Conservation (phyloP, 2,113 vertebrate genomes). For the Sardina pilchardus region DNA sequence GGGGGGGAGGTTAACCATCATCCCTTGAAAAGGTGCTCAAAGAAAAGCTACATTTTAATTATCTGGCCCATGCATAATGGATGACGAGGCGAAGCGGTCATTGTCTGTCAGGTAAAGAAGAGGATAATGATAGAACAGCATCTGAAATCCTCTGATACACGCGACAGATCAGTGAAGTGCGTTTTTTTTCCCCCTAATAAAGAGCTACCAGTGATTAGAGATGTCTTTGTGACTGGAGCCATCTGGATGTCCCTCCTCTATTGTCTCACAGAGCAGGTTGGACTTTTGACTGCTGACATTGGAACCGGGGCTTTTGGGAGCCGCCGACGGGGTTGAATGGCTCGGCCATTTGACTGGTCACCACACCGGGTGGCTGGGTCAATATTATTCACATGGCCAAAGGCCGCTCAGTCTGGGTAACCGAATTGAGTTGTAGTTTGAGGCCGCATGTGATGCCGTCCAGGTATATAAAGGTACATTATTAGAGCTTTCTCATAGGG, state of each 20-base stretch:
- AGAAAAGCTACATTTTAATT: constrained; percentile 58
- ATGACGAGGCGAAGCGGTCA: constrained; percentile 44
- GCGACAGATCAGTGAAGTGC: background rate
- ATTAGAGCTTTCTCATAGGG: background rate
- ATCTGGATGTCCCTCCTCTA: background rate
- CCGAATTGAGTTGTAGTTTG: background rate
- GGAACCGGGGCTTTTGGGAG: background rate
- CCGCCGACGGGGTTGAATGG: background rate
- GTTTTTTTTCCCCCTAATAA: background rate
- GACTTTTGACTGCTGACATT: background rate
- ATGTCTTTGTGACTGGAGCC: background rate
- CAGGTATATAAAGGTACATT: background rate
- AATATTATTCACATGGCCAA: background rate
- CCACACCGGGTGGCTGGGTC: background rate
- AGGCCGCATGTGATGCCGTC: background rate
- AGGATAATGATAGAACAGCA: constrained; percentile 37
- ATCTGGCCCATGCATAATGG: constrained; percentile 57
- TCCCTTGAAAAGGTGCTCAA: constrained; percentile 37
- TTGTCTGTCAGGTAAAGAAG: constrained; percentile 46
- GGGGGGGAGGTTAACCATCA: background rate
- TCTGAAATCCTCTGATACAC: constrained; percentile 1
- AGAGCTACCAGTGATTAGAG: background rate
- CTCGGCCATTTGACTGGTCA: background rate
- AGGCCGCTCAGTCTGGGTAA: background rate
- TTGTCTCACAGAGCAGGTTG: background rate